Evolutionary conservation across 2,888 invertebrate genomes (phyloP).

Genomic region (Noctua pronuba): DNA sequence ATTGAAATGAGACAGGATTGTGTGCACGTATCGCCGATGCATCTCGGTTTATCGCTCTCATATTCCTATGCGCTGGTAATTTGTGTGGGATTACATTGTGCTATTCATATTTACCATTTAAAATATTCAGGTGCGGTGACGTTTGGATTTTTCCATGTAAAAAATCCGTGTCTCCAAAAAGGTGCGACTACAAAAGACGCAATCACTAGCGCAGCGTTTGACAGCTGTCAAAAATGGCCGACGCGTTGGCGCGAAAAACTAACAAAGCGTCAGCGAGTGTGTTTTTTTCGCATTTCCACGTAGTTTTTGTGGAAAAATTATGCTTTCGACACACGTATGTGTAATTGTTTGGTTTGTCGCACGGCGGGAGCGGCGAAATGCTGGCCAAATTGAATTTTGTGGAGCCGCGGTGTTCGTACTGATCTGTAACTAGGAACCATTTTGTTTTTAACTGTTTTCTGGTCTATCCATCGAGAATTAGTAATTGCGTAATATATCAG

Average conservation of each 20-base stretch:
- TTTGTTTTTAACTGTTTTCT: conserved; percentile 64
- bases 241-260: conserved; percentile 86
- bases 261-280: conserved; percentile 81
- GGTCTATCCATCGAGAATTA: conserved; percentile 62
- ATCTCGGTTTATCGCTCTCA: conserved; percentile 87
- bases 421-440: conserved; percentile 79
- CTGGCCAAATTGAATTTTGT: conserved; percentile 87
- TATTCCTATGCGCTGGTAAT: conserved; percentile 83
- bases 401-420: conserved; percentile 77
- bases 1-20: conserved; percentile 84
- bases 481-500: conserved; percentile 65
- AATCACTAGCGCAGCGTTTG: conserved; percentile 81
- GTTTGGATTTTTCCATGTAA: conserved; percentile 60
- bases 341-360: conserved; percentile 90
- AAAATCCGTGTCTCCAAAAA: conserved; percentile 65
- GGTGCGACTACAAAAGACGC: conserved; percentile 83
- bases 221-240: conserved; percentile 88
- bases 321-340: conserved; percentile 87
- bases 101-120: conserved; percentile 81
- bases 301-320: conserved; percentile 86
- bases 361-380: conserved; percentile 78
- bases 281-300: conserved; percentile 82
- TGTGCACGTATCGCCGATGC: conserved; percentile 84
- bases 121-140: conserved; percentile 68
- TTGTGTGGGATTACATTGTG: conserved; percentile 86